Evolutionary conservation across 2,113 vertebrate genomes (phyloP).

Genomic region (Anthoscopus minutus): DNA sequence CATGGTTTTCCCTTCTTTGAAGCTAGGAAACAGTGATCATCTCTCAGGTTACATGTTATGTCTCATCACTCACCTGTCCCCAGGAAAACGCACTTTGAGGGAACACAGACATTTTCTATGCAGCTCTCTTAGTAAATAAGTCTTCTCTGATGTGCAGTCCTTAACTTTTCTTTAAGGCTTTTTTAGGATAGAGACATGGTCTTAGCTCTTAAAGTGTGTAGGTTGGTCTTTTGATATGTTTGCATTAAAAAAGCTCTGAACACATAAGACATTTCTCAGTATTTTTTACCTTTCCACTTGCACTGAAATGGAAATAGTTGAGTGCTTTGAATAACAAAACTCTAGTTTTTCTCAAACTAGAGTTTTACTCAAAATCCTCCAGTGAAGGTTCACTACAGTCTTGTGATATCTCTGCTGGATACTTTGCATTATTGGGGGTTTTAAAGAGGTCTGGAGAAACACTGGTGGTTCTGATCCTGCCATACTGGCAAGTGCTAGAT

Average conservation of each 20-base stretch:
- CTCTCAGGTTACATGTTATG: background rate
- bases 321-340: background rate
- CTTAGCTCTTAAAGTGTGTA: background rate
- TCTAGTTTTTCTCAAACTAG: background rate
- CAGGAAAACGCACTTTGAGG: conserved; percentile 20
- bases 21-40: conserved; percentile 52
- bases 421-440: background rate
- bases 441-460: background rate
- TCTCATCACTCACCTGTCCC: background rate
- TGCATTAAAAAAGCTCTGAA: background rate
- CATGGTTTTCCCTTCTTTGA: conserved; percentile 36
- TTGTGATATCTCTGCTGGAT: background rate
- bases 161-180: background rate
- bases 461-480: background rate
- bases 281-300: background rate
- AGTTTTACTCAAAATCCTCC: background rate
- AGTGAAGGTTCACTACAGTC: background rate
- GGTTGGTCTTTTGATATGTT: background rate
- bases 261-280: background rate
- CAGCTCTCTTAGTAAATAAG: background rate
- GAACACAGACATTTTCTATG: background rate
- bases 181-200: background rate
- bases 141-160: background rate
- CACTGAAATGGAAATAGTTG: background rate
- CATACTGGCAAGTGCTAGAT: background rate